These are phyloP conservation scores for Poicephalus meyeri DNA, from an alignment of 2,113 vertebrate species.

Conservation along the genomic window DNA sequence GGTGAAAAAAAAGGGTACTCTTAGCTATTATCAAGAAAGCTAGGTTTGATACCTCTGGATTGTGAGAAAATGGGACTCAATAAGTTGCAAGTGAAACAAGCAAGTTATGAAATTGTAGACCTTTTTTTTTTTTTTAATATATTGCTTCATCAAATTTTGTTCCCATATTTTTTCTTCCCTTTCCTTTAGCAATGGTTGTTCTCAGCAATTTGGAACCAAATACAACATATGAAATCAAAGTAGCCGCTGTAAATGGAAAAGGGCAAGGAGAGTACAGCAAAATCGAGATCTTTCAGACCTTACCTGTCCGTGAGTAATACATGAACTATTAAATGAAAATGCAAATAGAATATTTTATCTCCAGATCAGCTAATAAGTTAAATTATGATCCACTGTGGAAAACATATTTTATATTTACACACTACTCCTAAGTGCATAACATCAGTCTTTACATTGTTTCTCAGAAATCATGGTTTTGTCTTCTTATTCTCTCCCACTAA, in stretches of 20 bases:
- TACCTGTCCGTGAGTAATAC: slow-evolving; percentile 91
- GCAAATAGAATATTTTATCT: background rate
- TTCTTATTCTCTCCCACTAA: background rate
- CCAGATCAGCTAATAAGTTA: background rate
- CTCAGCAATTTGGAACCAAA: slow-evolving; percentile 94
- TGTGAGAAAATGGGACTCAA: background rate
- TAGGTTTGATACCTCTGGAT: background rate
- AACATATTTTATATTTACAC: background rate
- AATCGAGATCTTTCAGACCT: slow-evolving; percentile 92
- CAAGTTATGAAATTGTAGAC: background rate
- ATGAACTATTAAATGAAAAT: background rate
- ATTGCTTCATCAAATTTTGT: background rate
- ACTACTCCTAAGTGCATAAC: background rate
- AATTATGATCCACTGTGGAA: background rate
- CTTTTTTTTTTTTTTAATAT: background rate
- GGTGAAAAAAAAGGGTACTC: background rate
- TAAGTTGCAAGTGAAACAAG: background rate
- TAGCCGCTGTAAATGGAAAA: slow-evolving; percentile 96
- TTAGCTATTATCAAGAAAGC: background rate
- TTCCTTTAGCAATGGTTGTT: slow-evolving; percentile 84
- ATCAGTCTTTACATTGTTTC: background rate
- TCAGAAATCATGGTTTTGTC: background rate
- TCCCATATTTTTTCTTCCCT: background rate
- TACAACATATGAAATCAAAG: slow-evolving; percentile 93
- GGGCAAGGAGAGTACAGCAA: slow-evolving; percentile 96